These are phyloP conservation scores for Leucozona laternaria DNA, from an alignment of 2,888 invertebrate species.

Conservation along the genomic window DNA sequence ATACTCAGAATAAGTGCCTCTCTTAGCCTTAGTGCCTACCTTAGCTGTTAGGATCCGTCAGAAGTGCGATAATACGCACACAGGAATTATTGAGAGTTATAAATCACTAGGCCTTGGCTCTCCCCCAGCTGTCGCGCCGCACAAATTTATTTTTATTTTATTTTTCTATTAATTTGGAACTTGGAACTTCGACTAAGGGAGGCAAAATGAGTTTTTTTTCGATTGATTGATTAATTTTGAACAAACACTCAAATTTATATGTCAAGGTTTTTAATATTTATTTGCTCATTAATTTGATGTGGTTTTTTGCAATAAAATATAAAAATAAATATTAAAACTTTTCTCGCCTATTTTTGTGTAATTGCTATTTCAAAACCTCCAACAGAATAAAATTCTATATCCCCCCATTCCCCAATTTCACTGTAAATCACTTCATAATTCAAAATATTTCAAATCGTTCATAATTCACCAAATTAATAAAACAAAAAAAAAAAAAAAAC, in stretches of 20 bases:
- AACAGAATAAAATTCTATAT: not conserved
- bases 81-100: too few relatives aligned
- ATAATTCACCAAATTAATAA: conserved; percentile 16
- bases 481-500: conserved; percentile 18
- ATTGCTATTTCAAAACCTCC: not conserved
- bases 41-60: too few relatives aligned
- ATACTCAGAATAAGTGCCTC: too few relatives aligned
- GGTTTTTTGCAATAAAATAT: not conserved
- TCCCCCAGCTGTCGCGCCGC: too few relatives aligned
- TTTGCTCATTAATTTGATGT: not conserved
- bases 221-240: not conserved
- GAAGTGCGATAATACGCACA: too few relatives aligned
- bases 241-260: not conserved
- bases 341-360: not conserved
- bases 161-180: too few relatives aligned
- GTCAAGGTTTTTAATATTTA: not conserved
- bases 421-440: conserved; percentile 66
- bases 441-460: conserved; percentile 40
- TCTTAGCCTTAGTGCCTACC: too few relatives aligned
- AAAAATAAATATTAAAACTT: not conserved
- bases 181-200: not conserved
- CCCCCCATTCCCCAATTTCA: not conserved
- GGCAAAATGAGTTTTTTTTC: not conserved
- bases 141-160: too few relatives aligned
- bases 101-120: too few relatives aligned